phyloP scores from a whole-genome alignment of 1,140 invertebrate genomes.

The Cryptotermes secundus region DNA sequence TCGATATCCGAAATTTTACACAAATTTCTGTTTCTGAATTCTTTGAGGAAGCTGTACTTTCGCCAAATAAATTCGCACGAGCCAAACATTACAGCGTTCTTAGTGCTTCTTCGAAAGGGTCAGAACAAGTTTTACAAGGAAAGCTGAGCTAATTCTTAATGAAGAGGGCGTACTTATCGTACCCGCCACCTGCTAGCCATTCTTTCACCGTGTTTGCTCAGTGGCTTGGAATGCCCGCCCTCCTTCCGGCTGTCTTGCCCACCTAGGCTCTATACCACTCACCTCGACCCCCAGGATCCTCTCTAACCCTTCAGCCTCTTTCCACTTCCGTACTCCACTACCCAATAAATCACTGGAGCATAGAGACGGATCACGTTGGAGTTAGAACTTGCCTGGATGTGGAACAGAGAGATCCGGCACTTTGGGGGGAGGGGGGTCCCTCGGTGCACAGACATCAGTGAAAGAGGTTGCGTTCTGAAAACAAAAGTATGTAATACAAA shows the following conservation, averaged over 20 bases:
- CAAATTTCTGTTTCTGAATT: too few relatives aligned
- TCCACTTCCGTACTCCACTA: not conserved
- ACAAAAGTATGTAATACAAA: not conserved
- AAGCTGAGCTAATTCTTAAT: not conserved
- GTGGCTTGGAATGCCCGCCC: not conserved
- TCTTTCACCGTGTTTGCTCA: constrained; percentile 7
- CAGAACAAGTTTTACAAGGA: not conserved
- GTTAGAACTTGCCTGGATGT: not conserved
- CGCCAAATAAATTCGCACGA: not conserved
- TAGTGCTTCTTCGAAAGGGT: not conserved
- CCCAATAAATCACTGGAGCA: constrained; percentile 8
- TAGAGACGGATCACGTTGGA: constrained; percentile 2
- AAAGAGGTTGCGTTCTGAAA: not conserved
- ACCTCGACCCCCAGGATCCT: not conserved
- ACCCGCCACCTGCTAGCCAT: not conserved
- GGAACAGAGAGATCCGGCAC: not conserved
- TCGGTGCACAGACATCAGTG: not conserved
- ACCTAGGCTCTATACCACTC: not conserved
- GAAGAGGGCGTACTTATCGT: not conserved
- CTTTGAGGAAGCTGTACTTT: not conserved
- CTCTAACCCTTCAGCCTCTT: not conserved
- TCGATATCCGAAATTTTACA: too few relatives aligned
- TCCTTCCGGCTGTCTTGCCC: not conserved
- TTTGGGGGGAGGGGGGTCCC: not conserved
- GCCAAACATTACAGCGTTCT: not conserved